Base-by-base conservation (phyloP, 1,140 invertebrate species). In the Papilio aristodemus region DNA sequence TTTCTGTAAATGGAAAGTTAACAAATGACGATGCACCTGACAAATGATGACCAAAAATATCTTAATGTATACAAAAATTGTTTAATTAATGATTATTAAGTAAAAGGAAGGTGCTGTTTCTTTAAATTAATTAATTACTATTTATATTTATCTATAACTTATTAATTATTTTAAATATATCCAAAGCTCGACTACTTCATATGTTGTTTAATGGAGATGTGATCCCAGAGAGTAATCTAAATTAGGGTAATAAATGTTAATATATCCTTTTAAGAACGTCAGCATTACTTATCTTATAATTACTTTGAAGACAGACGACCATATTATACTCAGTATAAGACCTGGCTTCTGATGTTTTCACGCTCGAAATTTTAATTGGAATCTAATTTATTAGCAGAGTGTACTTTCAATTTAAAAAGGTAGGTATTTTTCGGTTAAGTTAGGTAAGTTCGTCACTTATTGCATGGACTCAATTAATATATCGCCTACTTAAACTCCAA, bases 1-100 rank as follows among this genome's bases (percentile, higher is more conserved):
- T 50, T 36, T 4, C 39, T 17, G 63, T 27, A 66, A 27, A 32
- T 46, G 63, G 63, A 66, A n/a, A 46, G 63, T 46, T 7, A 66
- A 66, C 63, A 46, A 43, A 25, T 66, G 41, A 46, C 11, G 63
- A 66, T 43, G 39, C 32, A 66, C 41, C 59, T 62, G 59, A 62
- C 36, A 38, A 62, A 62, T 62, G 58, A 60, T 60, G 36, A 62
- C 59, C 59, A 62, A 38, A 60, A 25, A 46, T 50, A 66, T 9
- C 39, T 50, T 66, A 39, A 50, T 66, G 41, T 66, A 66, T 36
- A 66, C 43, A 66, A 66, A 22, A 41, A 41, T 64, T 58, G 27
- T 58, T 58, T 62, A 38, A 62, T 62, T 62, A 62, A 37, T 37
- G 46, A 54, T 54, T 22, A 54, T 22, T 54, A 54, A 54, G 19